Conservation (phyloP, 92 coral and sea anemone species). For the Epizoanthus stellaris region DNA sequence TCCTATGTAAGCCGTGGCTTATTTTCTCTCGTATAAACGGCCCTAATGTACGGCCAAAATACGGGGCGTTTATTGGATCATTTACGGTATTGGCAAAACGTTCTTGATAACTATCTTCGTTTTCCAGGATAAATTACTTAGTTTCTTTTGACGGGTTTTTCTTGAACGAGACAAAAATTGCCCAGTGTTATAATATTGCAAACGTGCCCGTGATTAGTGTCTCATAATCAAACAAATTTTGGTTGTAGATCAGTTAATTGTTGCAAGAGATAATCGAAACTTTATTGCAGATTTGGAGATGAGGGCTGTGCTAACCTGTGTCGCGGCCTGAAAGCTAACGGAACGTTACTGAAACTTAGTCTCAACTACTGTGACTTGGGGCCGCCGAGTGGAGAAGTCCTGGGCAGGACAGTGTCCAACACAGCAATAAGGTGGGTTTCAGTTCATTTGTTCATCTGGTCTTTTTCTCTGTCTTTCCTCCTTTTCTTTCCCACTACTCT, state of each 20-base stretch:
- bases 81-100: too few species aligned
- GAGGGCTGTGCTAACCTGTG: conserved; percentile 96
- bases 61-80: too few species aligned
- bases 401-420: conserved; percentile 88
- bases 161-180: too few species aligned
- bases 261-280: not conserved
- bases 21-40: too few species aligned
- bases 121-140: too few species aligned
- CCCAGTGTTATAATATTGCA: too few species aligned
- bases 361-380: conserved; percentile 90
- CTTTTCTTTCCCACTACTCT: not conserved
- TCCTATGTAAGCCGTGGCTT: too few species aligned
- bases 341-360: conserved; percentile 87
- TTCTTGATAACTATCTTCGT: too few species aligned
- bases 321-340: conserved; percentile 88
- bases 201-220: not conserved
- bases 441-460: not conserved
- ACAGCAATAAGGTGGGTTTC: conserved; percentile 82
- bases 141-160: too few species aligned
- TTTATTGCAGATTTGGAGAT: conserved; percentile 86
- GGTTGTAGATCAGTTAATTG: not conserved
- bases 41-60: too few species aligned
- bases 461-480: not conserved
- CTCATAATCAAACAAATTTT: not conserved
- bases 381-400: conserved; percentile 88